phyloP scores from a whole-genome alignment of 92 coral and sea anemone species.

The Actinernus sp. region DNA sequence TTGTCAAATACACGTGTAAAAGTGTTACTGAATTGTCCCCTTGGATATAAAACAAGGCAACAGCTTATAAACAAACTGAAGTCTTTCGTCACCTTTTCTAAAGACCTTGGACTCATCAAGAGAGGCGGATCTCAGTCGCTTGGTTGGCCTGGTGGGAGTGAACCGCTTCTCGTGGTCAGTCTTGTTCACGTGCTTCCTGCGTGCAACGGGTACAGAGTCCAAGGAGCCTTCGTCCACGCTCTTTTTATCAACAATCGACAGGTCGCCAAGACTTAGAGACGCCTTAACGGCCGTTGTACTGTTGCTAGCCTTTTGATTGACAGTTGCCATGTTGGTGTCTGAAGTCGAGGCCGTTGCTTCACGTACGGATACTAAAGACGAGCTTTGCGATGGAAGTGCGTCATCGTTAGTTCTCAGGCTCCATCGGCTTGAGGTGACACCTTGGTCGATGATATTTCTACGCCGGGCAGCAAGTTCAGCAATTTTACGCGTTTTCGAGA shows the following conservation, averaged over 20 bases:
- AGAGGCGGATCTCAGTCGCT: slow-evolving; percentile 83
- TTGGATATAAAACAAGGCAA: too few species aligned
- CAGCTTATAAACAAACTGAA: too few species aligned
- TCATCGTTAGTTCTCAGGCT: slow-evolving; percentile 68
- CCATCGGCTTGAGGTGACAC: slow-evolving; percentile 34
- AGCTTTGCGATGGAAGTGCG: slow-evolving; percentile 31
- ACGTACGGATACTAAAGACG: slow-evolving; percentile 58
- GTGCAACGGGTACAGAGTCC: slow-evolving; percentile 48
- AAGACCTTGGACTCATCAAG: slow-evolving; percentile 73
- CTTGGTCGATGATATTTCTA: slow-evolving; percentile 63
- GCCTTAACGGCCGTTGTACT: slow-evolving; percentile 44
- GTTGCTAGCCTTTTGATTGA: slow-evolving; percentile 24
- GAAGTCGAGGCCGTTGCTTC: slow-evolving; percentile 43
- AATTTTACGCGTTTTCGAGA: slow-evolving; percentile 78
- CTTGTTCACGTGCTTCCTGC: slow-evolving; percentile 16
- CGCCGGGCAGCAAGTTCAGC: slow-evolving; percentile 84
- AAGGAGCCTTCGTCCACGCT: slow-evolving; percentile 40
- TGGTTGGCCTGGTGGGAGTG: slow-evolving; percentile 36
- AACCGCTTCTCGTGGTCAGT: slow-evolving; percentile 11
- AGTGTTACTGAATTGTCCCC: too few species aligned
- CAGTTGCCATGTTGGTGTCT: slow-evolving; percentile 37
- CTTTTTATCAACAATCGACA: slow-evolving; percentile 70
- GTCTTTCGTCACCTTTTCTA: too few species aligned
- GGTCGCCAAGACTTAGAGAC: slow-evolving; percentile 79
- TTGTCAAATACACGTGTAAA: too few species aligned